Base-by-base conservation (phyloP, 2,888 invertebrate genomes). In the Catotricha subobsoleta region DNA sequence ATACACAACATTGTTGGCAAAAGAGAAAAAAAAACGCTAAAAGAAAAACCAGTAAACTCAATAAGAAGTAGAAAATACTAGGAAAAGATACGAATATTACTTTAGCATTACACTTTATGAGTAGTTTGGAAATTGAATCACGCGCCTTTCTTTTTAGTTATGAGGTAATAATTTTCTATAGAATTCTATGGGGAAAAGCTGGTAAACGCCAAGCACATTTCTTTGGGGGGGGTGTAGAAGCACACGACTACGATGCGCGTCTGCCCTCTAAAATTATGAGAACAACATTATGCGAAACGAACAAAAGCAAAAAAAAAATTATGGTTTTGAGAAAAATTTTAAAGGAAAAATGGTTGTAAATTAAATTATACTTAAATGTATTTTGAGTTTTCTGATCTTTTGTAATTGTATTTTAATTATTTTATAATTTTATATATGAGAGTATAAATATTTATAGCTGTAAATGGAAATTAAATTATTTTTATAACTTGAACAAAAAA, bases 41-140 rank as follows among this genome's bases (percentile, higher is more conserved):
- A n/a, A n/a, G n/a, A n/a, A n/a, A n/a, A n/a, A n/a, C n/a, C n/a
- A n/a, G n/a, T n/a, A n/a, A n/a, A n/a, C n/a, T n/a, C n/a, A n/a
- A n/a, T n/a, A n/a, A n/a, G n/a, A n/a, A n/a, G n/a, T n/a, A n/a
- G n/a, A n/a, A n/a, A n/a, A n/a, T n/a, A n/a, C n/a, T n/a, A n/a
- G n/a, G n/a, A n/a, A n/a, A n/a, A n/a, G n/a, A 9, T 21, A 16
- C 15, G 18, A 39, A 39, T 39, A 39, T 39, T 39, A 39, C 31
- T 21, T 31, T 27, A 42, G 39, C 33, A 39, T 33, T 34, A 39
- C 25, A 39, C 34, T 42, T 42, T 42, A 42, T 42, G 42, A 42
- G 34, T 38, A 39, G 42, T 42, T 39, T 28, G 16, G 34, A 39
- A 42, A 42, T 42, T 42, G 42, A 42, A 42, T 42, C 42, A 42